These are phyloP conservation scores for Dicycla oo DNA, from an alignment of 2,888 invertebrate genomes.

Conservation along the genomic window DNA sequence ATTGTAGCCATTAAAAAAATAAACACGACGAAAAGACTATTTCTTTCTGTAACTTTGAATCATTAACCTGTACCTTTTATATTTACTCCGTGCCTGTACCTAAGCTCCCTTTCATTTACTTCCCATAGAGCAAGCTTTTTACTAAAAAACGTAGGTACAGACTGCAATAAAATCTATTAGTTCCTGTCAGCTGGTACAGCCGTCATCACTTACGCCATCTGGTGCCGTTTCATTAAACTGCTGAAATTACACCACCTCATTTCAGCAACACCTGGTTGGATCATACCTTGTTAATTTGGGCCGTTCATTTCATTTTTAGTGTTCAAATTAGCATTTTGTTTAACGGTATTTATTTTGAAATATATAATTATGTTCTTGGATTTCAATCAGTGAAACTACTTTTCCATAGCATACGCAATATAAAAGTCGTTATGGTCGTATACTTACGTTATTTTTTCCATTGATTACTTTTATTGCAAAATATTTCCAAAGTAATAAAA, in stretches of 20 bases:
- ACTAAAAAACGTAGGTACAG: neutral
- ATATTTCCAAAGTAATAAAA: neutral
- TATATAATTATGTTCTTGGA: too few species aligned
- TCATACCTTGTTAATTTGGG: constrained; percentile 47
- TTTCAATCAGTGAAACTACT: neutral
- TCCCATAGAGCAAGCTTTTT: neutral
- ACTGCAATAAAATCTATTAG: constrained; percentile 49
- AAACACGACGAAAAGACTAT: neutral
- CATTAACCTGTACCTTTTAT: neutral
- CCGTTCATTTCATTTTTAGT: constrained; percentile 18
- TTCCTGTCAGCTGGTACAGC: constrained; percentile 28
- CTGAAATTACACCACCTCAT: constrained; percentile 50
- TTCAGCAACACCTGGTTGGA: constrained; percentile 38
- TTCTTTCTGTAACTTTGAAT: neutral
- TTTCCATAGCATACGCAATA: neutral
- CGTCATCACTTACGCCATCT: constrained; percentile 43
- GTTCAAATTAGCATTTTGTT: constrained; percentile 10
- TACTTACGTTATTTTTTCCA: neutral
- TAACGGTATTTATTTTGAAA: neutral
- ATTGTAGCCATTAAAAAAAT: neutral
- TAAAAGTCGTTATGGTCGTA: too few species aligned
- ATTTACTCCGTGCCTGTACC: neutral
- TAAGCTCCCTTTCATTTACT: neutral
- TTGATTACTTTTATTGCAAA: neutral
- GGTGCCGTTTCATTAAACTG: constrained; percentile 59